These are phyloP conservation scores for Caenorhabditis plicata DNA, from an alignment of 2,888 invertebrate species.

Conservation along the genomic window DNA sequence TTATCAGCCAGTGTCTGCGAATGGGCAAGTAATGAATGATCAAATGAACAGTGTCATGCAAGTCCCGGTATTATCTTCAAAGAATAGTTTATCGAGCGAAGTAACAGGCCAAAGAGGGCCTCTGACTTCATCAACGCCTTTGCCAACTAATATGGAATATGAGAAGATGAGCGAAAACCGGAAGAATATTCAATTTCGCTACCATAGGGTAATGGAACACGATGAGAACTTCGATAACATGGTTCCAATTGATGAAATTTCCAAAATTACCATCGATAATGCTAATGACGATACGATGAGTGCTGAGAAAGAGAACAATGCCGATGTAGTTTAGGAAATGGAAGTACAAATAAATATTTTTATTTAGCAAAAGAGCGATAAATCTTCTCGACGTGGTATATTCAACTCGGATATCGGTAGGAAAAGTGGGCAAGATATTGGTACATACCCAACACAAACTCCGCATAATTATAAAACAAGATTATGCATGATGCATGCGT, in stretches of 20 bases:
- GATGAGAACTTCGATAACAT: slow-evolving; percentile 10
- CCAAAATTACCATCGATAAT: slow-evolving; percentile 18
- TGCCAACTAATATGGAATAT: slow-evolving; percentile 24
- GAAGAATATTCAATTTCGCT: slow-evolving; percentile 28
- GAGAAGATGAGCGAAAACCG: slow-evolving; percentile 19
- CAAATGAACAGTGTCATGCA: background rate
- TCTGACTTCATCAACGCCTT: slow-evolving; percentile 29
- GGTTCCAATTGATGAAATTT: slow-evolving; percentile 29
- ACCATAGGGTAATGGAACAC: slow-evolving; percentile 28
- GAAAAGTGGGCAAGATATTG: too few relatives aligned
- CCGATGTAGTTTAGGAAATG: background rate
- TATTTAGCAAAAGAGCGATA: slow-evolving; percentile 13
- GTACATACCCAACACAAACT: slow-evolving; percentile 2
- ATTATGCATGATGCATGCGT: slow-evolving; percentile 38
- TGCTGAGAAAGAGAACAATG: slow-evolving; percentile 24
- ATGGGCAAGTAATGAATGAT: background rate
- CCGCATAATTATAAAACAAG: slow-evolving; percentile 43
- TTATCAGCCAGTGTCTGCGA: slow-evolving; percentile 14
- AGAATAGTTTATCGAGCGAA: background rate
- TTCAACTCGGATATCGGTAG: slow-evolving; percentile 7
- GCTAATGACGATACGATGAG: slow-evolving; percentile 31
- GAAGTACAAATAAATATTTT: background rate
- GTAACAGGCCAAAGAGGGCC: slow-evolving; percentile 13
- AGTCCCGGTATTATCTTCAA: background rate
- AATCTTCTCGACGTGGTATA: slow-evolving; percentile 9